phyloP scores from a whole-genome alignment of 1,140 invertebrate species.

The Macrostomum lignano region DNA sequence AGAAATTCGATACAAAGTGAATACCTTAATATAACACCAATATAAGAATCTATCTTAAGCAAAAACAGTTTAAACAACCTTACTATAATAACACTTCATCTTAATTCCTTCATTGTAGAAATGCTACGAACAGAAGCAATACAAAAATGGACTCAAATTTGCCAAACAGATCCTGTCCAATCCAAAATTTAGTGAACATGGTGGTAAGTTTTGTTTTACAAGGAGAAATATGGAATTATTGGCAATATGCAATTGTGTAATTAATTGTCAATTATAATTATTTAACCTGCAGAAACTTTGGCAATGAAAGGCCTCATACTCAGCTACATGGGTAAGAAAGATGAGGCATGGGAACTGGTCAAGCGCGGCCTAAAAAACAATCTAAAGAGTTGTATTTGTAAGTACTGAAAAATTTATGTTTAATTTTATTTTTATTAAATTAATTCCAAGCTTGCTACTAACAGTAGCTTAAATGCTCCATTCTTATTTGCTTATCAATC shows the following conservation, averaged over 20 bases:
- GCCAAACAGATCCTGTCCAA: constrained; percentile 92
- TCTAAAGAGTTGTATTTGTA: constrained; percentile 83
- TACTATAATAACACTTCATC: no score
- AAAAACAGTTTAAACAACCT: no score
- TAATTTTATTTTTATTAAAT: neutral
- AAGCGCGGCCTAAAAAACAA: constrained; percentile 72
- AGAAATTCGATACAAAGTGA: no score
- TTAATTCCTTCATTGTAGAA: no score
- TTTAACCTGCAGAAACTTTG: constrained; percentile 51
- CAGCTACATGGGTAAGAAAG: constrained; percentile 86
- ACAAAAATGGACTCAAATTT: constrained; percentile 38
- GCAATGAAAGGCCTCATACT: constrained; percentile 97
- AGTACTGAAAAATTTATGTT: constrained; percentile 7
- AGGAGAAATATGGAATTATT: neutral
- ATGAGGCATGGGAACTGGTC: constrained; percentile 94
- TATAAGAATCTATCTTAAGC: no score
- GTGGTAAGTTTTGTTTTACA: constrained; percentile 36
- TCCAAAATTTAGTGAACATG: constrained; percentile 84
- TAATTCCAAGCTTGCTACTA: constrained; percentile 6
- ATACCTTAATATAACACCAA: no score
- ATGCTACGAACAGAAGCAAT: constrained; percentile 6
- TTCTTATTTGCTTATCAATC: constrained; percentile 10
- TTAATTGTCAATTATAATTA: constrained; percentile 2
- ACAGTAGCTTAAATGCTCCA: neutral
- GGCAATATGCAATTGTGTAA: constrained; percentile 2